Evolutionary conservation across 2,113 vertebrate genomes (phyloP).

Genomic region (Hydrolagus affinis): DNA sequence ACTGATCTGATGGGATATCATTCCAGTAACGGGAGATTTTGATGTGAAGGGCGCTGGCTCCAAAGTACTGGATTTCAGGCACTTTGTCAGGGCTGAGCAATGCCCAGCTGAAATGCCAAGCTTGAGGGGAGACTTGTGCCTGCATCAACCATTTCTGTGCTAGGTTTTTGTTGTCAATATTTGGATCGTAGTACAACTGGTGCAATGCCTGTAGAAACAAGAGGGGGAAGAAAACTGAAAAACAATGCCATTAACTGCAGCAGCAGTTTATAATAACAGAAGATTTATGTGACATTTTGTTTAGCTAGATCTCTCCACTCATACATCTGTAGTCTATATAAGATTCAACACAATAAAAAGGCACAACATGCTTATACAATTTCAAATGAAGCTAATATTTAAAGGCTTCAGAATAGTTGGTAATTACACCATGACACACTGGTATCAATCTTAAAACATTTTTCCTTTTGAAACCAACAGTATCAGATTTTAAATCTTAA

Average conservation of each 20-base stretch:
- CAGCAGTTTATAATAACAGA: no score
- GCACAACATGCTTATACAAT: no score
- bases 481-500: no score
- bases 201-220: slow-evolving; percentile 76
- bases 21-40: slow-evolving; percentile 98
- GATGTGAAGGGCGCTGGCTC: slow-evolving; percentile 91
- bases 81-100: slow-evolving; percentile 90
- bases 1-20: slow-evolving; percentile 91
- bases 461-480: no score
- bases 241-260: neutral
- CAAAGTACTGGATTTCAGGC: slow-evolving; percentile 98
- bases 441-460: no score
- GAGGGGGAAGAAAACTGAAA: slow-evolving; percentile 24
- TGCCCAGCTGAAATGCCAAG: slow-evolving; percentile 97
- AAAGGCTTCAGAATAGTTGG: no score
- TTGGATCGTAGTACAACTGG: slow-evolving; percentile 96
- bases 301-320: no score
- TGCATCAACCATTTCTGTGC: slow-evolving; percentile 99
- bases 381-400: no score
- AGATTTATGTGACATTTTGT: no score
- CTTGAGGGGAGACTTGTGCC: slow-evolving; percentile 93
- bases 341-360: no score
- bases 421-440: no score
- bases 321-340: no score
- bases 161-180: slow-evolving; percentile 98